Evolutionary conservation across 2,888 invertebrate genomes (phyloP).

Genomic region (Conistra vaccinii): DNA sequence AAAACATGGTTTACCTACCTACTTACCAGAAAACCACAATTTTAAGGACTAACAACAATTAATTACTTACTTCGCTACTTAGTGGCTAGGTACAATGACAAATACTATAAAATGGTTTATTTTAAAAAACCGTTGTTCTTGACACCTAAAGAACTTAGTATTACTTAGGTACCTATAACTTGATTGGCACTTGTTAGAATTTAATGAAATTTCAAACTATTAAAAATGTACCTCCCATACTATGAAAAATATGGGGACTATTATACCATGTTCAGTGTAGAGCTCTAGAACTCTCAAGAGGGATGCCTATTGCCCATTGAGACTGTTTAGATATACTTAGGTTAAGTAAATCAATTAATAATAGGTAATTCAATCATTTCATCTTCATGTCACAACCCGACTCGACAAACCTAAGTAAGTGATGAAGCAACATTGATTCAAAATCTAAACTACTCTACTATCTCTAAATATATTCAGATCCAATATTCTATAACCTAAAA

Average conservation of each 20-base stretch:
- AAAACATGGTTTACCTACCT: conserved; percentile 35
- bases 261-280: too few relatives aligned
- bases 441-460: neutral
- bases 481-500: conserved; percentile 20
- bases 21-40: too few relatives aligned
- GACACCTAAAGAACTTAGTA: neutral
- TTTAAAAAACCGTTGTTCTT: too few relatives aligned
- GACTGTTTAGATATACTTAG: too few relatives aligned
- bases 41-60: neutral
- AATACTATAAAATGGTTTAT: too few relatives aligned
- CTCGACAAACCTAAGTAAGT: neutral
- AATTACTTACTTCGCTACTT: neutral
- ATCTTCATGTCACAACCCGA: neutral
- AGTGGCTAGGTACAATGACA: too few relatives aligned
- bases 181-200: neutral
- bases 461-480: neutral
- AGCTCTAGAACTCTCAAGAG: too few relatives aligned
- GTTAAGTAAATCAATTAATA: too few relatives aligned
- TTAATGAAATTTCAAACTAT: neutral
- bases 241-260: neutral
- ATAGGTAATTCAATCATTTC: too few relatives aligned
- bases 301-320: too few relatives aligned
- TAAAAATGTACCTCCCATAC: neutral
- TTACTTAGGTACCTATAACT: neutral
- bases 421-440: neutral